A percentile compares a stretch with the other conserved stretches of the same genome.
Conservation (phyloP, 2,888 invertebrate species). For the Eupithecia vulgata region DNA sequence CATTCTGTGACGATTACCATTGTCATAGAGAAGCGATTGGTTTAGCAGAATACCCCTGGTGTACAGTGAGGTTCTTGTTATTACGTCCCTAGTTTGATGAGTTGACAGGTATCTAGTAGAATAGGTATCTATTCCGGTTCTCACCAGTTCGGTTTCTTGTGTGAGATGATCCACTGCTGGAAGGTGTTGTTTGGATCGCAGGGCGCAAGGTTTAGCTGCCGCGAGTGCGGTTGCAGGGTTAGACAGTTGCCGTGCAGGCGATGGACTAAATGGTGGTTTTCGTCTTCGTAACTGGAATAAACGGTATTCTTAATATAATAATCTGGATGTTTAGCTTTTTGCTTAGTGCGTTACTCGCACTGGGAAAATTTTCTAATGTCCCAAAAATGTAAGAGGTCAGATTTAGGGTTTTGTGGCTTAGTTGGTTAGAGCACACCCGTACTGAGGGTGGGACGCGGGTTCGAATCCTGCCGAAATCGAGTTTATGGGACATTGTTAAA, state of each 20-base stretch:
- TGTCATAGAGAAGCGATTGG: neutral
- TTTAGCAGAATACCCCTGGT: neutral
- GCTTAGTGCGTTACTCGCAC: no score
- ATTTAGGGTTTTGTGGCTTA: no score
- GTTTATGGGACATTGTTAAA: no score
- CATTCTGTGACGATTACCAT: neutral
- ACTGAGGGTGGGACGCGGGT: no score
- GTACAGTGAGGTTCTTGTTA: neutral
- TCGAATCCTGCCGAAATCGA: no score
- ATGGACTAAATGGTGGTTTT: constrained; percentile 88
- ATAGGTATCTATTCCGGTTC: neutral
- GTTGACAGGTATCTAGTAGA: constrained; percentile 1
- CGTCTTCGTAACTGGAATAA: constrained; percentile 87
- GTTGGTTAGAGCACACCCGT: no score
- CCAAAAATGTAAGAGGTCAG: no score
- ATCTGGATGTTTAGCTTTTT: no score
- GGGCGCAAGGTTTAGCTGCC: constrained; percentile 89
- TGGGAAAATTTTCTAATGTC: no score
- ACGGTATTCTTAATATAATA: neutral
- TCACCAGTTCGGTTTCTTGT: constrained; percentile 72
- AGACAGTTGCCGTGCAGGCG: constrained; percentile 91
- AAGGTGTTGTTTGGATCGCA: constrained; percentile 94
- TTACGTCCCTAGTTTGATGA: neutral
- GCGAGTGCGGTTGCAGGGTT: constrained; percentile 91
- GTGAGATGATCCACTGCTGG: constrained; percentile 92